Conservation (phyloP, 2,113 vertebrate genomes). For the Phalacrocorax aristotelis region DNA sequence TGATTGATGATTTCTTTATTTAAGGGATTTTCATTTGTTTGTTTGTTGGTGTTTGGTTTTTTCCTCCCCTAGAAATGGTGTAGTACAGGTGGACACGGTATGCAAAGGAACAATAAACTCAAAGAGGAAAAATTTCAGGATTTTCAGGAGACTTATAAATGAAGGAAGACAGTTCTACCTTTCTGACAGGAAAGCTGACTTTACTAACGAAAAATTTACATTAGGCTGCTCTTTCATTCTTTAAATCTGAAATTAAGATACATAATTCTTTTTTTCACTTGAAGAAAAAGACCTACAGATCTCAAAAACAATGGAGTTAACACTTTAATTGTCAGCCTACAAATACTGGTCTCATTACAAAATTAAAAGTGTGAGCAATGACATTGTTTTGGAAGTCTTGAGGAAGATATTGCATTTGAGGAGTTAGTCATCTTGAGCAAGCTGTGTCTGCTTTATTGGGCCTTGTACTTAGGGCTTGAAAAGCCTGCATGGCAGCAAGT, state of each 20-base stretch:
- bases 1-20: neutral
- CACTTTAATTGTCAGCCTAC: neutral
- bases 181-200: neutral
- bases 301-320: neutral
- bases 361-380: neutral
- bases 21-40: neutral
- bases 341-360: neutral
- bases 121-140: neutral
- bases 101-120: neutral
- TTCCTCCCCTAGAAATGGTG: neutral
- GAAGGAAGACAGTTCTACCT: neutral
- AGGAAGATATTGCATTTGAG: neutral
- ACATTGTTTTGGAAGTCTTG: neutral
- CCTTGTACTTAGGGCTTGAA: neutral
- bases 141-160: neutral
- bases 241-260: neutral
- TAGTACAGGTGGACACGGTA: neutral
- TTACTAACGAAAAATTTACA: neutral
- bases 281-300: neutral
- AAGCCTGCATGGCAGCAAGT: neutral
- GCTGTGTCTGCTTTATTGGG: neutral
- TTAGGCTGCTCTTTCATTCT: neutral
- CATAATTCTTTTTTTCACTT: neutral
- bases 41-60: neutral
- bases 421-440: neutral